Conservation (phyloP, 1,140 invertebrate species). For the Heliconius hewitsoni region DNA sequence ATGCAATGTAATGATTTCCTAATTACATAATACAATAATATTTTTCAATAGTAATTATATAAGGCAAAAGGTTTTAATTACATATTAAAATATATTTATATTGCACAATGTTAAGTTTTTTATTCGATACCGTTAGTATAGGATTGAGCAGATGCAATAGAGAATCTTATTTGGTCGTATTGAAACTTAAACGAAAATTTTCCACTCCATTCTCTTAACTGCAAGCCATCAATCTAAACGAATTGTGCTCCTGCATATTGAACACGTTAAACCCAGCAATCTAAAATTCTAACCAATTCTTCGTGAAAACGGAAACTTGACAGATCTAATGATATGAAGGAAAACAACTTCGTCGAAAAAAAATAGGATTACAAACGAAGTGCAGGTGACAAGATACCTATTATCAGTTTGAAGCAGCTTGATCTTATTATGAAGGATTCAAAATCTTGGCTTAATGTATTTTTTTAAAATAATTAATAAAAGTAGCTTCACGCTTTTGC, state of each 20-base stretch:
- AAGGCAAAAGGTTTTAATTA: no score
- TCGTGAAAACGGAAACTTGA: constrained; percentile 39
- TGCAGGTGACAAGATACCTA: constrained; percentile 25
- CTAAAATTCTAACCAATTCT: constrained; percentile 42
- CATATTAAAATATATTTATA: background rate
- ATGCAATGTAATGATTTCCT: no score
- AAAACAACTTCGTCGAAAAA: constrained; percentile 35
- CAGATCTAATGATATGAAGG: constrained; percentile 19
- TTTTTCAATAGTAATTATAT: no score
- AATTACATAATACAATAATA: no score
- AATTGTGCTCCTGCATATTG: constrained; percentile 43
- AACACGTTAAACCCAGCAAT: constrained; percentile 45
- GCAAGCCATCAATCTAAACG: constrained; percentile 22
- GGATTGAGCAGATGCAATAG: constrained; percentile 19
- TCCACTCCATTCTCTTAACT: constrained; percentile 32
- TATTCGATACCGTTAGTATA: background rate
- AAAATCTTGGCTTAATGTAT: background rate
- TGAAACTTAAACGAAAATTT: constrained; percentile 31
- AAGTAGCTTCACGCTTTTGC: no score
- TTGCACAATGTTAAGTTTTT: background rate
- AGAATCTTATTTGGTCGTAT: constrained; percentile 25
- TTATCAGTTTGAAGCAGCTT: constrained; percentile 23
- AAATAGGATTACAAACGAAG: constrained; percentile 37
- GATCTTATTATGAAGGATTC: background rate
- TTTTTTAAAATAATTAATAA: no score